A percentile compares a stretch with the other conserved stretches of the same genome.
Evolutionary conservation across 1,140 invertebrate genomes (phyloP).

Genomic region (Ips typographus): DNA sequence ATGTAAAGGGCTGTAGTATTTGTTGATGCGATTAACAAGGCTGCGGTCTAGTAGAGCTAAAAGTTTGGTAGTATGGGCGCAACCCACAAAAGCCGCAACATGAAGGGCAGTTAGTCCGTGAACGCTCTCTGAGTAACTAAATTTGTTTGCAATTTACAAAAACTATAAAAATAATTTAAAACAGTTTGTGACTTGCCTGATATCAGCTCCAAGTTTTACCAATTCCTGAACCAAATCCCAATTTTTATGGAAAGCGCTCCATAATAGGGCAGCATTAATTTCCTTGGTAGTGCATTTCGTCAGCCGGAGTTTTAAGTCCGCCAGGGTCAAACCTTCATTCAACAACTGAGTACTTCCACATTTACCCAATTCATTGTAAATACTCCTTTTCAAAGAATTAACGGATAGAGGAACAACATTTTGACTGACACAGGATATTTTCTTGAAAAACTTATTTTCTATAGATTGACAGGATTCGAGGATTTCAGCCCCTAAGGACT

Average conservation of each 20-base stretch:
- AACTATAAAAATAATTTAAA: background rate
- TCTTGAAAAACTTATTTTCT: constrained; percentile 8
- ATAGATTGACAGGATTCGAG: background rate
- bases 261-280: constrained; percentile 20
- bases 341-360: constrained; percentile 1
- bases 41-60: constrained; percentile 63
- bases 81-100: constrained; percentile 72
- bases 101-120: constrained; percentile 69
- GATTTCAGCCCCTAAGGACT: too few species aligned
- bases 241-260: constrained; percentile 17
- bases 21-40: constrained; percentile 65
- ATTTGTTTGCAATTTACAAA: background rate
- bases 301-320: background rate
- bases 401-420: background rate
- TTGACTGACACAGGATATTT: background rate
- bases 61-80: constrained; percentile 64
- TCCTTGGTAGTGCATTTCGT: constrained; percentile 5
- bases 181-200: constrained; percentile 3
- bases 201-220: constrained; percentile 20
- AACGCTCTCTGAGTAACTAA: constrained; percentile 63
- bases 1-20: constrained; percentile 73
- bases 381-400: constrained; percentile 9
- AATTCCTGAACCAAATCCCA: constrained; percentile 22
- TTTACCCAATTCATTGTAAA: constrained; percentile 3
- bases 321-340: background rate